Base-by-base conservation (phyloP, 2,113 vertebrate genomes). In the Anhinga anhinga region DNA sequence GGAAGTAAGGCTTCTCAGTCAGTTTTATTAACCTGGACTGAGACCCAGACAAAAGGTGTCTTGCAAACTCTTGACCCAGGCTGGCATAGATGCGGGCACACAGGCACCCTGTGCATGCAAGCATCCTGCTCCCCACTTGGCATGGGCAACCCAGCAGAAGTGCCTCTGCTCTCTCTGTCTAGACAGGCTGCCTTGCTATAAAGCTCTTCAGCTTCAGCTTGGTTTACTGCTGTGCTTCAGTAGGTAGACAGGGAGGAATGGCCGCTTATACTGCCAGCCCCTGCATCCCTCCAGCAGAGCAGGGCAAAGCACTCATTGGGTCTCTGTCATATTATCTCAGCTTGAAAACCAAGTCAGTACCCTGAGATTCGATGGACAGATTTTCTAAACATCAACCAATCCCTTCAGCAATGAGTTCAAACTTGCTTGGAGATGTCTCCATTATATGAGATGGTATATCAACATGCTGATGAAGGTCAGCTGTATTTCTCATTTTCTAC, bases 101-200 rank as follows among this genome's bases (percentile, higher is more conserved):
- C 6, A 19, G 49, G 26, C 21, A 21, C 15, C 11, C 16, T 0
- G 0, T 7, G 11, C 21, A 10, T 2, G 2, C 36, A 32, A 55
- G 8, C 47, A 38, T 55, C 36, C 61, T 38, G 17, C 52, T 71
- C 42, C 9, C 10, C 63, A 7, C 38, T 20, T 52, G 23, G 15
- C 42, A 21, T 0, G 0, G 27, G 29, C 40, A 77, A 15, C 49
- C 5, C 14, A 22, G 15, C 34, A 91, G 58, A 69, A 70, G 23
- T 38, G 25, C 30, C 32, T 71, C 19, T 2, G 3, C 21, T 49
- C 18, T 29, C 18, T 40, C 34, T 27, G 6, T 19, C 45, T 47
- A 50, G 32, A 58, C 6, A 73, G 5, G 23, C 10, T 12, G 38
- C 15, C 30, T 71, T 63, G 19, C 22, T 93, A 18, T 23, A 55